phyloP scores from a whole-genome alignment of 2,113 vertebrate species.

The Zosterops pallidus region DNA sequence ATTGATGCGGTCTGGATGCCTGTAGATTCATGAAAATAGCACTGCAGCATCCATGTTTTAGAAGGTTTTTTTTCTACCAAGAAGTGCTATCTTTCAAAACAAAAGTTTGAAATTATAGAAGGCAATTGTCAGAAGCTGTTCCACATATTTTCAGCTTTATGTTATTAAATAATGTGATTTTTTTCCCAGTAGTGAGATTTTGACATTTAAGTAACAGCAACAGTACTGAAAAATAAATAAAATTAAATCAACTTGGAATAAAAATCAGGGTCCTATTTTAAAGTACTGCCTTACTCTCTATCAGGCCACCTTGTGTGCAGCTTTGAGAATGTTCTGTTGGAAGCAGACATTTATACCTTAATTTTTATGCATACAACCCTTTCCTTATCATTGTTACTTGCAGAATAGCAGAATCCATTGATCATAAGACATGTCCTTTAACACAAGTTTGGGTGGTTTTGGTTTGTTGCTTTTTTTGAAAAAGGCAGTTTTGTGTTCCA shows the following conservation, averaged over 20 bases:
- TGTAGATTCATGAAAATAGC: slow-evolving; percentile 22
- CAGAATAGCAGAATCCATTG: neutral
- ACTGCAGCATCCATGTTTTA: neutral
- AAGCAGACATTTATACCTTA: neutral
- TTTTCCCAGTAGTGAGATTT: neutral
- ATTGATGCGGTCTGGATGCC: slow-evolving; percentile 20
- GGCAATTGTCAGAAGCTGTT: neutral
- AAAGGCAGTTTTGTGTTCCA: neutral
- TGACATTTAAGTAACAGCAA: neutral
- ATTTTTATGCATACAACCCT: neutral
- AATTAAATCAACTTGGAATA: neutral
- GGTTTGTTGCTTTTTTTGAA: neutral
- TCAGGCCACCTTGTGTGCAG: neutral
- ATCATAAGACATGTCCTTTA: neutral
- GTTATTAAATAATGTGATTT: neutral
- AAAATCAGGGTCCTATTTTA: neutral
- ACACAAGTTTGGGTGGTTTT: neutral
- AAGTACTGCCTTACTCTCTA: neutral
- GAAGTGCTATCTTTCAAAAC: neutral
- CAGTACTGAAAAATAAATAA: neutral
- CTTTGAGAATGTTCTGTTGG: neutral
- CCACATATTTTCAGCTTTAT: neutral
- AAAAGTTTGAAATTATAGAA: neutral
- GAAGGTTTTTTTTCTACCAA: neutral
- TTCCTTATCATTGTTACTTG: neutral